A percentile compares a stretch with the other conserved stretches of the same genome.
phyloP scores from a whole-genome alignment of 2,888 invertebrate species.

The Xestia sexstrigata region DNA sequence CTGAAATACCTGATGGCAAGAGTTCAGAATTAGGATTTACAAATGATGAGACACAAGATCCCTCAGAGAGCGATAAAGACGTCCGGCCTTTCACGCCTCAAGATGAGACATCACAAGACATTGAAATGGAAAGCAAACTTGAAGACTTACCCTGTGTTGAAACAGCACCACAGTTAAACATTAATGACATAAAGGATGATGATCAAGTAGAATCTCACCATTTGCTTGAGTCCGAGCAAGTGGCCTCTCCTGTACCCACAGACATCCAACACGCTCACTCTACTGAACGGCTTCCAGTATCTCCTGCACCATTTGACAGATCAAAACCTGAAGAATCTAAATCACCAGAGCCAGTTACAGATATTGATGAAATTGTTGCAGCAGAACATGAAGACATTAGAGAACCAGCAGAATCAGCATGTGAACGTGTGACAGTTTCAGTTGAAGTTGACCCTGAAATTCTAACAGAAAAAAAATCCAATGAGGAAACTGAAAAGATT shows the following conservation, averaged over 20 bases:
- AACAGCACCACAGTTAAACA: conserved; percentile 56
- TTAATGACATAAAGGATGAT: conserved; percentile 55
- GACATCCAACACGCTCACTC: conserved; percentile 59
- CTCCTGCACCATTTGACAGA: conserved; percentile 60
- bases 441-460: conserved; percentile 21
- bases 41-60: conserved; percentile 83
- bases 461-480: conserved; percentile 17
- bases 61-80: conserved; percentile 83
- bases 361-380: conserved; percentile 53
- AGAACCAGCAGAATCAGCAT: conserved; percentile 6
- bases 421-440: conserved; percentile 22
- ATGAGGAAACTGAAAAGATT: conserved; percentile 50
- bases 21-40: conserved; percentile 87
- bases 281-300: conserved; percentile 61
- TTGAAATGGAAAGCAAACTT: conserved; percentile 81
- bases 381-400: conserved; percentile 40
- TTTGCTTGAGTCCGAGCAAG: conserved; percentile 56
- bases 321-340: conserved; percentile 60
- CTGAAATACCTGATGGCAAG: conserved; percentile 88
- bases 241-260: conserved; percentile 57
- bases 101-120: conserved; percentile 82
- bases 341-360: conserved; percentile 58
- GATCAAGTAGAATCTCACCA: conserved; percentile 55
- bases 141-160: conserved; percentile 78
- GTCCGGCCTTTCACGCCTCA: conserved; percentile 78